These are phyloP conservation scores for Conus betulinus DNA, from an alignment of 1,140 invertebrate genomes.

Conservation along the genomic window DNA sequence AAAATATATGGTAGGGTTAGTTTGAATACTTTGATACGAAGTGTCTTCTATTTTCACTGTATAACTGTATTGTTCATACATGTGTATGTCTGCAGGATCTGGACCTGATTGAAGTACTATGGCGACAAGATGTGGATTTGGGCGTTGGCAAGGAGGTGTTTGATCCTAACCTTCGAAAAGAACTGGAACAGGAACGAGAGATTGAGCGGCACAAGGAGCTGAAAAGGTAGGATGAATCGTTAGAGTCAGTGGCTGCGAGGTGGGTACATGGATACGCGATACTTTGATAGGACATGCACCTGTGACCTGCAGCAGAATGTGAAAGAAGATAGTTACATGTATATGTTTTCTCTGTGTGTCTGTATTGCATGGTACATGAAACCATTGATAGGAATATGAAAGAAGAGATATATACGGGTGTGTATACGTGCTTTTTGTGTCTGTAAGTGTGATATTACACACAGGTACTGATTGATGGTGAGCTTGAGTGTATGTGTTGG, in stretches of 20 bases:
- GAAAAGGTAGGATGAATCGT: conserved; percentile 53
- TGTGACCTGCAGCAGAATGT: too few relatives aligned
- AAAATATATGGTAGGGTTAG: neutral
- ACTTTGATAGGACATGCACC: too few relatives aligned
- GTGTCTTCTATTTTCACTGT: neutral
- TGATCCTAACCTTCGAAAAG: conserved; percentile 76
- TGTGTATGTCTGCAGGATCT: conserved; percentile 84
- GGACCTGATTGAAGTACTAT: conserved; percentile 93
- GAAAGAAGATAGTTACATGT: too few relatives aligned
- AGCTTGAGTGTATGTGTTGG: too few relatives aligned
- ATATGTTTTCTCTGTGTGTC: too few relatives aligned
- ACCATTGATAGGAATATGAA: too few relatives aligned
- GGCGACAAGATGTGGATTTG: conserved; percentile 95
- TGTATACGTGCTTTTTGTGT: neutral
- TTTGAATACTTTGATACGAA: neutral
- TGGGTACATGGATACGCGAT: too few relatives aligned
- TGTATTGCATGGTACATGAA: too few relatives aligned
- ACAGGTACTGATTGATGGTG: neutral
- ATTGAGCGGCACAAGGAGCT: conserved; percentile 70
- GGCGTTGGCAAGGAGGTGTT: conserved; percentile 83
- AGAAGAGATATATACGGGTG: too few relatives aligned
- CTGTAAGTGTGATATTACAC: too few relatives aligned
- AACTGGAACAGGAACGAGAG: conserved; percentile 74
- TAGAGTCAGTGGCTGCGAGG: too few relatives aligned
- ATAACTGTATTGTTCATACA: conserved; percentile 25